Conservation (phyloP, 2,888 invertebrate genomes). For the Dynastes hyllus region DNA sequence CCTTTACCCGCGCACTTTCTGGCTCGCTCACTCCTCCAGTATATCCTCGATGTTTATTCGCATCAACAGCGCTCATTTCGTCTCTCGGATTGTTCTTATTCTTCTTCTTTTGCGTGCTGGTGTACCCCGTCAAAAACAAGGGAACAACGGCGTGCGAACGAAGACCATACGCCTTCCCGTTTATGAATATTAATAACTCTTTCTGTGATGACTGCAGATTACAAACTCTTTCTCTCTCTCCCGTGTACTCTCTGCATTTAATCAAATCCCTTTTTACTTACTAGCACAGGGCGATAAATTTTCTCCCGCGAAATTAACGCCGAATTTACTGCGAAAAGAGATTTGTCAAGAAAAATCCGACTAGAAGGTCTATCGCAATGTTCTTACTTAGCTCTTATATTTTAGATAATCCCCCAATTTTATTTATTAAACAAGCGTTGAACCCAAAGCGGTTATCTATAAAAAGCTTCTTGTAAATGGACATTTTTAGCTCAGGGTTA, state of each 20-base stretch:
- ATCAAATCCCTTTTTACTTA: slow-evolving; percentile 46
- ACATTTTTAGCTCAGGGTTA: too few species aligned
- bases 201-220: slow-evolving; percentile 54
- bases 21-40: slow-evolving; percentile 33
- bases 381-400: slow-evolving; percentile 10
- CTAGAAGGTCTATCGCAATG: slow-evolving; percentile 12
- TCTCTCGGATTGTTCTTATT: slow-evolving; percentile 43
- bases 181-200: slow-evolving; percentile 69
- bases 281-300: slow-evolving; percentile 40
- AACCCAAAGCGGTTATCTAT: too few species aligned
- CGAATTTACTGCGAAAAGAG: slow-evolving; percentile 30
- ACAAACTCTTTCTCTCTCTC: slow-evolving; percentile 19
- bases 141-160: slow-evolving; percentile 50
- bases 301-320: slow-evolving; percentile 33
- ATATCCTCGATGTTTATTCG: slow-evolving; percentile 37
- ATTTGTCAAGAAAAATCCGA: slow-evolving; percentile 38
- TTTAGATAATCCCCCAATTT: not conserved
- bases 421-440: too few species aligned
- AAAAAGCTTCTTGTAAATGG: too few species aligned
- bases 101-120: slow-evolving; percentile 44
- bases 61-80: slow-evolving; percentile 34
- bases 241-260: slow-evolving; percentile 39
- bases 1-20: slow-evolving; percentile 38
- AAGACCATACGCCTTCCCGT: slow-evolving; percentile 64
- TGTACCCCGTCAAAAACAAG: slow-evolving; percentile 41